Conservation (phyloP, 2,113 vertebrate genomes). For the Oncorhynchus kisutch region DNA sequence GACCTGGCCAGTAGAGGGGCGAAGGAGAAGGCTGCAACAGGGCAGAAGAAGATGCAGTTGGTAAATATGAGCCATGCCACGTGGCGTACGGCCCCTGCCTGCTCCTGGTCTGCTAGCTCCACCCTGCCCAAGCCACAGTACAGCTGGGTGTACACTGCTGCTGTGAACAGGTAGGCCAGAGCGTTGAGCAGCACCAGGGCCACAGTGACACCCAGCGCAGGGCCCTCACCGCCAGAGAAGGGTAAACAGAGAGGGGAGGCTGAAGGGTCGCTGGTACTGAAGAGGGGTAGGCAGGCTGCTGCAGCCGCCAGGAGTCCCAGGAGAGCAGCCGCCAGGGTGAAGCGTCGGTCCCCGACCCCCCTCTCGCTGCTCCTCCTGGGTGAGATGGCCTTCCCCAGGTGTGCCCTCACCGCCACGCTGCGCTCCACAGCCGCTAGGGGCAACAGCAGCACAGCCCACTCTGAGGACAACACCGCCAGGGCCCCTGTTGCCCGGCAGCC, state of each 20-base stretch:
- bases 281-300: slow-evolving; percentile 84
- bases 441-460: slow-evolving; percentile 89
- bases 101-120: slow-evolving; percentile 85
- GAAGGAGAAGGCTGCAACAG: slow-evolving; percentile 94
- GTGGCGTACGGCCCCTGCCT: slow-evolving; percentile 87
- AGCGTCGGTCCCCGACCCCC: slow-evolving; percentile 67
- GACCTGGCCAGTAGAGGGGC: slow-evolving; percentile 85
- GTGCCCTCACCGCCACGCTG: slow-evolving; percentile 81
- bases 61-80: slow-evolving; percentile 98
- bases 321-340: slow-evolving; percentile 75
- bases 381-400: slow-evolving; percentile 78
- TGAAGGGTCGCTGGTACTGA: slow-evolving; percentile 76
- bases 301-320: slow-evolving; percentile 79
- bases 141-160: slow-evolving; percentile 91
- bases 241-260: slow-evolving; percentile 93
- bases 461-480: slow-evolving; percentile 90
- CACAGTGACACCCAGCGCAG: slow-evolving; percentile 86
- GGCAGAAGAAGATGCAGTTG: slow-evolving; percentile 98
- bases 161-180: slow-evolving; percentile 90
- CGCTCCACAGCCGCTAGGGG: slow-evolving; percentile 88
- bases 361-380: slow-evolving; percentile 54
- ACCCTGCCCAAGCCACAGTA: slow-evolving; percentile 92
- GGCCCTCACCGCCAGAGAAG: slow-evolving; percentile 85
- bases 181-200: slow-evolving; percentile 91
- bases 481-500: slow-evolving; percentile 88